A percentile compares a stretch with the other conserved stretches of the same genome.
phyloP scores from a whole-genome alignment of 2,113 vertebrate species.

The Varanus komodoensis region DNA sequence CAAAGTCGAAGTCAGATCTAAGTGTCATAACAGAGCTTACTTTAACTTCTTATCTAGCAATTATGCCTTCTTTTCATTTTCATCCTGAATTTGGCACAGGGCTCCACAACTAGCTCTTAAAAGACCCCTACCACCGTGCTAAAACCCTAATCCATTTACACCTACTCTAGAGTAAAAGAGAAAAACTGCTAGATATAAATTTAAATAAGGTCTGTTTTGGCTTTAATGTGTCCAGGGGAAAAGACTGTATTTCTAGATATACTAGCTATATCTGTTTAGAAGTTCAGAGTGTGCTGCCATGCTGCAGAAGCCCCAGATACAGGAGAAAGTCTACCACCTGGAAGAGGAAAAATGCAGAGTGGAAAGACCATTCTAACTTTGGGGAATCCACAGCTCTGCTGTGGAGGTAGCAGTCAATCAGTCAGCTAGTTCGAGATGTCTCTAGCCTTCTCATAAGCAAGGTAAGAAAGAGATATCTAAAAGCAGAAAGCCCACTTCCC shows the following conservation, averaged over 20 bases:
- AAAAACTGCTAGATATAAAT: no score
- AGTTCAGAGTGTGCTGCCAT: no score
- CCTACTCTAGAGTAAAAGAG: no score
- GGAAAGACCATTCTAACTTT: no score
- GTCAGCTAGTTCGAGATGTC: neutral
- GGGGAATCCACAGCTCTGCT: no score
- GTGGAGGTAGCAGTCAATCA: neutral
- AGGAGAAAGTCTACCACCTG: neutral
- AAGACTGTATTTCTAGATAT: neutral
- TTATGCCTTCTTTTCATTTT: no score
- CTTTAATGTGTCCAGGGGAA: neutral
- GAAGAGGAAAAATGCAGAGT: neutral
- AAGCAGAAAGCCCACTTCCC: neutral
- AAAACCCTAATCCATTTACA: no score
- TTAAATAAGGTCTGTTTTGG: no score
- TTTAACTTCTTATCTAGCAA: no score
- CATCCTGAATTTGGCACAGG: no score
- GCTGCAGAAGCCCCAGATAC: neutral
- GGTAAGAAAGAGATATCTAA: neutral
- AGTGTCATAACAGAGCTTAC: neutral
- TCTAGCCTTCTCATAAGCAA: neutral
- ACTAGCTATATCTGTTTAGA: neutral
- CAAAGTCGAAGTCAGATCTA: neutral
- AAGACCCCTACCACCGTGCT: no score
- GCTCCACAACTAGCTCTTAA: no score